Evolutionary conservation across 2,888 invertebrate genomes (phyloP).

Genomic region (Herminia tarsipennalis): DNA sequence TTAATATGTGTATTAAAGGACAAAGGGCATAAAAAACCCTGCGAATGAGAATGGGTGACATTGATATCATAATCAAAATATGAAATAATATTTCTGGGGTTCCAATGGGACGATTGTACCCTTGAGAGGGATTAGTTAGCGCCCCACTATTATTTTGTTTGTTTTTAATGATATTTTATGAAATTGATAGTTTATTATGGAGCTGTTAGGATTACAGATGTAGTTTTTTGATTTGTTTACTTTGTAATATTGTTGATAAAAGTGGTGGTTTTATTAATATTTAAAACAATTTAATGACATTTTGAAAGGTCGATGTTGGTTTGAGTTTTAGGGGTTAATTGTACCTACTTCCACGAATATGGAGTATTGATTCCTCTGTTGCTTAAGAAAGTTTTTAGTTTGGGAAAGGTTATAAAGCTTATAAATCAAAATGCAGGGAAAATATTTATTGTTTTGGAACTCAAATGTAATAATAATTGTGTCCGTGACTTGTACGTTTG

Average conservation of each 20-base stretch:
- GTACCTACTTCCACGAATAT: too few relatives aligned
- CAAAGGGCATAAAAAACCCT: constrained; percentile 74
- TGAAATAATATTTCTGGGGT: constrained; percentile 78
- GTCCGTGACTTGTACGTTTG: too few relatives aligned
- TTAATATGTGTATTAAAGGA: constrained; percentile 82
- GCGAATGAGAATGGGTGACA: constrained; percentile 64
- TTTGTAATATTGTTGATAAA: constrained; percentile 1
- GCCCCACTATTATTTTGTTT: constrained; percentile 59
- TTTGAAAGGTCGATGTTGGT: too few relatives aligned
- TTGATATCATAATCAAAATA: constrained; percentile 85
- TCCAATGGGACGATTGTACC: constrained; percentile 47
- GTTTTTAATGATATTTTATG: constrained; percentile 67
- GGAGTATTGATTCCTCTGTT: too few relatives aligned
- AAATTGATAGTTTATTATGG: constrained; percentile 57
- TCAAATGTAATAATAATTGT: too few relatives aligned
- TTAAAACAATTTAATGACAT: too few relatives aligned
- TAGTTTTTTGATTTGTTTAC: constrained; percentile 26
- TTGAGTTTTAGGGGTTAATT: too few relatives aligned
- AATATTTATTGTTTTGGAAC: too few relatives aligned
- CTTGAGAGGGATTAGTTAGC: constrained; percentile 60
- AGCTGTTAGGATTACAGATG: constrained; percentile 37
- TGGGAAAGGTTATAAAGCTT: too few relatives aligned
- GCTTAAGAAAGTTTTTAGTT: too few relatives aligned
- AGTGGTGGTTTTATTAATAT: not conserved
- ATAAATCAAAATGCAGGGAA: too few relatives aligned